phyloP scores from a whole-genome alignment of 2,797 vertebrate species.

The Onychomys arenicola region DNA sequence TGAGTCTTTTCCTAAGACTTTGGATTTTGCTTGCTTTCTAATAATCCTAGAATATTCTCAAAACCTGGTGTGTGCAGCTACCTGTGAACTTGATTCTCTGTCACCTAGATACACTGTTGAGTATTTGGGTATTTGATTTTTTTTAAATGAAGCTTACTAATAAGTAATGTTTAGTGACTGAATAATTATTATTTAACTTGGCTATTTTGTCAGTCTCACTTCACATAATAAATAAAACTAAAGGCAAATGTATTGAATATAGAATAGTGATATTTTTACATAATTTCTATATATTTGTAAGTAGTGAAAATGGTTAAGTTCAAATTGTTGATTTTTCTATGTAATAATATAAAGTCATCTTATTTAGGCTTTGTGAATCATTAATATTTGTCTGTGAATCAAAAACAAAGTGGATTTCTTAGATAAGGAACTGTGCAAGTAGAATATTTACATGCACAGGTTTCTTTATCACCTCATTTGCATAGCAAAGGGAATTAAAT shows the following conservation, averaged over 20 bases:
- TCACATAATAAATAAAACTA: neutral
- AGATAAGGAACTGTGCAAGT: neutral
- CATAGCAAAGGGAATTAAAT: neutral
- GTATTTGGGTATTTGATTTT: neutral
- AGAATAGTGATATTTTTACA: neutral
- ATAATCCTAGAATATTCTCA: neutral
- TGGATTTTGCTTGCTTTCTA: neutral
- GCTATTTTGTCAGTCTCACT: neutral
- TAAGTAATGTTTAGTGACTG: neutral
- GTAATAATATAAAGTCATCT: neutral
- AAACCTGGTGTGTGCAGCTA: neutral
- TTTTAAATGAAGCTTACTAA: neutral
- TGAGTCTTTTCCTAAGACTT: neutral
- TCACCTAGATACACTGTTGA: neutral
- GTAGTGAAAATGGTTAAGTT: neutral
- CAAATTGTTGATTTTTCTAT: neutral
- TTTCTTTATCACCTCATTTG: neutral
- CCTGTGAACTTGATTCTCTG: neutral
- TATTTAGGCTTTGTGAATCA: neutral
- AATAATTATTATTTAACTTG: neutral
- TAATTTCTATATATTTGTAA: neutral
- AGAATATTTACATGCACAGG: neutral
- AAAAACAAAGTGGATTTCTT: slow-evolving; percentile 8
- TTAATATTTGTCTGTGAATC: neutral
- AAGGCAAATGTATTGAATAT: neutral